Base-by-base conservation (phyloP, 64 coral and sea anemone genomes). In the Montipora capricornis region DNA sequence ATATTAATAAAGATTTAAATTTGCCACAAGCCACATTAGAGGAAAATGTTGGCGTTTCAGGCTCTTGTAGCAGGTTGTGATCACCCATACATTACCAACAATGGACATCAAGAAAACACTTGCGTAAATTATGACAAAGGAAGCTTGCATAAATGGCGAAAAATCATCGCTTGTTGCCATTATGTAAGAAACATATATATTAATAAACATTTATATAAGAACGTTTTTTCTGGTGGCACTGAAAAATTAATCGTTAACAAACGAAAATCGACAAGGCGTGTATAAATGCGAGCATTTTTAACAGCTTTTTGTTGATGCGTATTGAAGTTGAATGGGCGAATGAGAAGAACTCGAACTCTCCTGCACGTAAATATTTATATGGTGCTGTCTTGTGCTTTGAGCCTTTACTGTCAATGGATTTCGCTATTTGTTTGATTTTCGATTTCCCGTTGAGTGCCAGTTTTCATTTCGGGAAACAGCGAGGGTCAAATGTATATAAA, bases 11-110 rank as follows among this genome's bases (percentile, higher is more conserved):
- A 37, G n/a, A n/a, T n/a, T n/a, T n/a, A n/a, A n/a, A n/a, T n/a
- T 94, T 9, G 83, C 67, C 4, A 94, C 68, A 12, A 71, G 26
- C 74, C 87, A 94, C 83, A 88, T 88, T 1, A 94, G 15, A 13
- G 86, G 76, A 20, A 53, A 44, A 37, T 67, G 68, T 16, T 50
- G 80, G 47, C 85, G 76, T 8, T 78, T 84, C 20, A 48, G 15
- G 50, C 15, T 49, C 87, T 74, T 88, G 37, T 88, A 94, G 5
- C 58, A 80, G 48, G 68, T 79, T 5, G 73, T 12, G 17, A 94
- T 80, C 9, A 94, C 92, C 76, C 84, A 89, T 29, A 37, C 45
- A 48, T 94, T 94, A 11, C 91, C 91, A 88, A 80, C 26, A 75
- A 59, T 37, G 22, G 91, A 88, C 29, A 82, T 16, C 10, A 82